These are phyloP conservation scores for Bhutanitis thaidina DNA, from an alignment of 2,888 invertebrate species.

Conservation along the genomic window DNA sequence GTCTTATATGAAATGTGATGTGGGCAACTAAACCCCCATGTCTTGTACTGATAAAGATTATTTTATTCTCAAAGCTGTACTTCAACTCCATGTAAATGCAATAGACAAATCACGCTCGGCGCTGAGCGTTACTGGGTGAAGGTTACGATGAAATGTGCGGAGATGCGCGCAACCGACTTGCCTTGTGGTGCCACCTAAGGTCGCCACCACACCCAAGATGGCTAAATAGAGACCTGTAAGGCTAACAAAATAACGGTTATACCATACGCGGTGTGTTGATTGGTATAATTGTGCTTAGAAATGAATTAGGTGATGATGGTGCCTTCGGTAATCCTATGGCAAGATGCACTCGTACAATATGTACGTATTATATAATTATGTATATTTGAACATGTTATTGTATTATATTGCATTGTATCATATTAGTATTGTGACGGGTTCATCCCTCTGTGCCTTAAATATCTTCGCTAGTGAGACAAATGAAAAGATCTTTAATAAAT, in stretches of 20 bases:
- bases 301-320: too few species aligned
- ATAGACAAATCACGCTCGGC: slow-evolving; percentile 8
- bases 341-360: too few species aligned
- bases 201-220: slow-evolving; percentile 11
- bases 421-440: too few species aligned
- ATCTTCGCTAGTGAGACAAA: too few species aligned
- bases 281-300: not conserved
- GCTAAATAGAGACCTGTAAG: slow-evolving; percentile 14
- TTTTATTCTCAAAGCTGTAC: not conserved
- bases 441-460: too few species aligned
- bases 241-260: slow-evolving; percentile 6
- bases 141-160: slow-evolving; percentile 30
- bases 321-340: too few species aligned
- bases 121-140: slow-evolving; percentile 32
- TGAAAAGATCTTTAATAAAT: too few species aligned
- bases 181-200: slow-evolving; percentile 14
- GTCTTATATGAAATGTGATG: too few species aligned
- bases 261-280: not conserved
- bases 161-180: slow-evolving; percentile 19
- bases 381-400: too few species aligned
- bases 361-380: too few species aligned
- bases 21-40: too few species aligned
- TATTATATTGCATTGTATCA: too few species aligned
- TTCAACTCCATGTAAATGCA: slow-evolving; percentile 13
- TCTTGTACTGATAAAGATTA: not conserved